Base-by-base conservation (phyloP, 2,888 invertebrate species). In the Abrostola tripartita region DNA sequence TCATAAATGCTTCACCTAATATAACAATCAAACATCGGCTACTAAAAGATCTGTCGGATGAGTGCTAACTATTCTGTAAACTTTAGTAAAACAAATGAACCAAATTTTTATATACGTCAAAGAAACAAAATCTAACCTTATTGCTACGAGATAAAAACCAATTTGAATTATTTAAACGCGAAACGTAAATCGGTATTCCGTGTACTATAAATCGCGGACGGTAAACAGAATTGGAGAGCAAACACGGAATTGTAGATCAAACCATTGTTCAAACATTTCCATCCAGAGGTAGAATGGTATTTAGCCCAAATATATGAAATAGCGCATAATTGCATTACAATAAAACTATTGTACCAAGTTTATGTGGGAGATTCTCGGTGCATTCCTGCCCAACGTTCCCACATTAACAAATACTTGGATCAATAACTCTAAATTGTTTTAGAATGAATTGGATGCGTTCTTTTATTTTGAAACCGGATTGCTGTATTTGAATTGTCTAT, bases 11-110 rank as follows among this genome's bases (percentile, higher is more conserved):
- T 47, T 47, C 41, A 68, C 61, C 54, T 50, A 61, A 61, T 58
- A 61, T 65, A 40, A n/a, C 71, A 75, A 38, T 40, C 78, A 86
- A 84, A 81, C 78, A 79, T 80, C 78, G 77, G 78, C 71, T 54
- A 61, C 65, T 68, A 74, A 81, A 84, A 84, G 73, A 81, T 80
- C 69, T 66, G 71, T 71, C 74, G 76, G 67, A 85, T 78, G 74
- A 81, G 86, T 85, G 87, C 76, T 89, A 89, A 89, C 80, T 77
- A 79, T 76, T 78, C 59, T 70, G 77, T 81, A 84, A 85, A 87
- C 73, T 79, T 75, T 68, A 72, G 65, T 72, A 62, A 69, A 71
- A 61, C 65, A 63, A 66, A n/a, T n/a, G 67, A 79, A 69, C 52
- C 47, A 69, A 76, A 75, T 63, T 47, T 54, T 70, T 64, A 44